Evolutionary conservation across 2,888 invertebrate species (phyloP).

Genomic region (Chelonus formosanus): DNA sequence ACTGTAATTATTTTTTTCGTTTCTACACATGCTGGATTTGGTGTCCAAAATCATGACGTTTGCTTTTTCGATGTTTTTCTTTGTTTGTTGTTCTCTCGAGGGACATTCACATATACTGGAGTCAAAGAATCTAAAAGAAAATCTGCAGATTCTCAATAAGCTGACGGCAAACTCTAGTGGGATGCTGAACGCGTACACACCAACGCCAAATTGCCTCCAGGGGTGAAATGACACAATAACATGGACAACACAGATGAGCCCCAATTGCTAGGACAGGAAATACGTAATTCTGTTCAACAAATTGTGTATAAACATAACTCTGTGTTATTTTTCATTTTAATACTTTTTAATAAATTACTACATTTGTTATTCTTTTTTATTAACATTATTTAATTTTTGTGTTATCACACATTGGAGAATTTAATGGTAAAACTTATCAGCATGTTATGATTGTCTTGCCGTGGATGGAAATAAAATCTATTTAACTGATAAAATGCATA

Average conservation of each 20-base stretch:
- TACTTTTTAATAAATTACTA: background rate
- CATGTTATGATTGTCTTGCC: too few relatives aligned
- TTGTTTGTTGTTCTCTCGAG: constrained; percentile 14
- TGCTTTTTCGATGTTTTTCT: background rate
- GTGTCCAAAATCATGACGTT: too few relatives aligned
- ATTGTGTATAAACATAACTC: background rate
- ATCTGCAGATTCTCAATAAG: constrained; percentile 42
- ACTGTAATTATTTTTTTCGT: too few relatives aligned
- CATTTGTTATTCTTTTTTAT: too few relatives aligned
- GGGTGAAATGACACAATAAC: constrained; percentile 32
- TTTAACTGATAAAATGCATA: too few relatives aligned
- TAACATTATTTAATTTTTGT: too few relatives aligned
- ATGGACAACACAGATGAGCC: constrained; percentile 25
- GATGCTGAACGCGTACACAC: constrained; percentile 40
- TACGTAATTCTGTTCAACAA: constrained; percentile 2
- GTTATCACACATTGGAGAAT: too few relatives aligned
- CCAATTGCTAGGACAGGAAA: constrained; percentile 14
- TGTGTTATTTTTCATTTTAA: background rate
- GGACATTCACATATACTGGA: constrained; percentile 18
- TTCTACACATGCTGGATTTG: too few relatives aligned
- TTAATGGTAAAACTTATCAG: too few relatives aligned
- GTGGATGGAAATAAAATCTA: too few relatives aligned
- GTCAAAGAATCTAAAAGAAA: constrained; percentile 35
- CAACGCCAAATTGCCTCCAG: constrained; percentile 40
- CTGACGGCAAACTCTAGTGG: constrained; percentile 36